Conservation (phyloP, 2,797 vertebrate species). For the Alosa sapidissima region DNA sequence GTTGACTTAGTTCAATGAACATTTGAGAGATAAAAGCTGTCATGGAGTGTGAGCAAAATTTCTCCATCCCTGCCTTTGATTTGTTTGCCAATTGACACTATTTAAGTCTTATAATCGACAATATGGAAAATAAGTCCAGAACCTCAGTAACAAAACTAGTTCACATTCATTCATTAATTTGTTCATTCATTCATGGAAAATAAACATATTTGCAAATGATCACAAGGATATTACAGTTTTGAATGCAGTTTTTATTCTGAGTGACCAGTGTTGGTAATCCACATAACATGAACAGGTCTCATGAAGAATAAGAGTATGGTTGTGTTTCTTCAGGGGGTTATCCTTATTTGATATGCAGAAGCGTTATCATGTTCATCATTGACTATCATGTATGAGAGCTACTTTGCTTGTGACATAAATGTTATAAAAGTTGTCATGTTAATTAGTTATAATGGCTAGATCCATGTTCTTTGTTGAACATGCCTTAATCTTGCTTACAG, state of each 20-base stretch:
- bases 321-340: neutral
- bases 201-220: neutral
- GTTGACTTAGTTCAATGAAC: conserved; percentile 1
- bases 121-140: neutral
- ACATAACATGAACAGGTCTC: neutral
- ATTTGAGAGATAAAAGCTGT: neutral
- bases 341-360: neutral
- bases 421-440: neutral
- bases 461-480: no score
- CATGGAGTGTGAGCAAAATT: neutral
- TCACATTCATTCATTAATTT: no score
- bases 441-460: neutral
- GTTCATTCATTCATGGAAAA: no score
- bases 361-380: no score
- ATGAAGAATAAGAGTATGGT: neutral
- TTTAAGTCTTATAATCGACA: neutral
- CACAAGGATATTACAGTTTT: neutral
- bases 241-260: neutral
- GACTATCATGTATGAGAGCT: neutral
- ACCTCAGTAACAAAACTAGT: no score
- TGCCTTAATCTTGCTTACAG: no score
- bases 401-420: neutral
- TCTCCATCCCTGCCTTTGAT: neutral
- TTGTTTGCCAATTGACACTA: neutral
- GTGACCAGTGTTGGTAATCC: neutral